phyloP scores from a whole-genome alignment of 2,888 invertebrate genomes.

The Sminthurinus aureus region DNA sequence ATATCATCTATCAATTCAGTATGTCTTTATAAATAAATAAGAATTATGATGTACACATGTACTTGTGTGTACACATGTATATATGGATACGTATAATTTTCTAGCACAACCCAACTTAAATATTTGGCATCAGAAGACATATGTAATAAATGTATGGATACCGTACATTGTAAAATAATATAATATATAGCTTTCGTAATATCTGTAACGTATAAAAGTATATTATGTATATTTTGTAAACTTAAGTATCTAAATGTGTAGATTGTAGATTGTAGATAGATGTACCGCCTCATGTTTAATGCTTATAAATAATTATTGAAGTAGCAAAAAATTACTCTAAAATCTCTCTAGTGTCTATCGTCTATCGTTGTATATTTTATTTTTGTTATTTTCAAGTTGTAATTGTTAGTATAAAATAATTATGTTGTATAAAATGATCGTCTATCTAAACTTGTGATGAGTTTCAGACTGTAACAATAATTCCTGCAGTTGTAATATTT shows the following conservation, averaged over 20 bases:
- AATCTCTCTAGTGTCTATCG: no score
- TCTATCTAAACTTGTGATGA: no score
- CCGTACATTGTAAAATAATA: neutral
- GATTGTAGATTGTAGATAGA: no score
- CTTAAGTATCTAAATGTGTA: neutral
- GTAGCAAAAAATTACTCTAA: no score
- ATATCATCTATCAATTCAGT: neutral
- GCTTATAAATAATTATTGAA: no score
- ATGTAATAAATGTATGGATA: neutral
- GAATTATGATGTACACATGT: neutral
- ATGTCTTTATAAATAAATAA: neutral
- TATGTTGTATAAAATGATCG: no score
- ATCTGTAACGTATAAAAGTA: neutral
- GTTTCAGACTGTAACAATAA: no score
- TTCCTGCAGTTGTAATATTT: no score
- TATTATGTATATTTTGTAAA: neutral
- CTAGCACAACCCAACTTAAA: slow-evolving; percentile 6
- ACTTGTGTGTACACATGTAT: neutral
- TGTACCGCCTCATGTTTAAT: no score
- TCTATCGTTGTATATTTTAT: no score
- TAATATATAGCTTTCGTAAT: neutral
- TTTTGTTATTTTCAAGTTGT: no score
- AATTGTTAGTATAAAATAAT: no score
- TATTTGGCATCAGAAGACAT: slow-evolving; percentile 5
- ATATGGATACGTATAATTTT: slow-evolving; percentile 13